phyloP scores from a whole-genome alignment of 1,140 invertebrate genomes.

The Zaprionus capensis region DNA sequence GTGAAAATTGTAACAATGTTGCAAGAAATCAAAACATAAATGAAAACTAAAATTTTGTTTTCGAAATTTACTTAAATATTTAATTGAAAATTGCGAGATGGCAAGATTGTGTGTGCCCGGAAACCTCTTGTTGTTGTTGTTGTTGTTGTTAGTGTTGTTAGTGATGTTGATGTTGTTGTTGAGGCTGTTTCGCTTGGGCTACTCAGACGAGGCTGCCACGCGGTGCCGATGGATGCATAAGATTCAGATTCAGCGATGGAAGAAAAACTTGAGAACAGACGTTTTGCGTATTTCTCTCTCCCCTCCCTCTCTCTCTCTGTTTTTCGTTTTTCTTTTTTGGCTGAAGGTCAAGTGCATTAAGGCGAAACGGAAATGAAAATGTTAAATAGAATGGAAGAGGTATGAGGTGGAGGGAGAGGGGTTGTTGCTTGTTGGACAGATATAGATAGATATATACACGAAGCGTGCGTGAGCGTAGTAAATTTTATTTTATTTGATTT shows the following conservation, averaged over 20 bases:
- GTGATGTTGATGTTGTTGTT: neutral
- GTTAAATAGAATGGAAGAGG: too few relatives aligned
- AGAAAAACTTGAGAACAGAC: conserved; percentile 38
- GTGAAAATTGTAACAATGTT: neutral
- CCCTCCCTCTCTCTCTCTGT: neutral
- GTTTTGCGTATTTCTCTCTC: neutral
- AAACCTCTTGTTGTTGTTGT: conserved; percentile 2
- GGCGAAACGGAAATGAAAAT: conserved; percentile 79
- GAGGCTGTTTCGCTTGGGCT: conserved; percentile 25
- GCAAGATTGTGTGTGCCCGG: conserved; percentile 12
- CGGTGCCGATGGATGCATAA: conserved; percentile 14
- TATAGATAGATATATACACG: neutral
- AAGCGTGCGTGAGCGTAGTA: conserved; percentile 68
- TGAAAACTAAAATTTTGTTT: neutral
- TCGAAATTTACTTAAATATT: neutral
- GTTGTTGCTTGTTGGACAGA: neutral
- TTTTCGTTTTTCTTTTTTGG: conserved; percentile 23
- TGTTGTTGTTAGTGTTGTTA: neutral
- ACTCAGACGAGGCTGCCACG: conserved; percentile 6
- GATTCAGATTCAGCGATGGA: conserved; percentile 15
- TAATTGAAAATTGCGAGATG: conserved; percentile 1
- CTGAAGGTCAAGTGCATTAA: conserved; percentile 80
- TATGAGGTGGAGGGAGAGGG: neutral
- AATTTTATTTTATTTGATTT: conserved; percentile 78
- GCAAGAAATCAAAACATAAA: conserved; percentile 7